Evolutionary conservation across 2,113 vertebrate genomes (phyloP).

Genomic region (Ia io): DNA sequence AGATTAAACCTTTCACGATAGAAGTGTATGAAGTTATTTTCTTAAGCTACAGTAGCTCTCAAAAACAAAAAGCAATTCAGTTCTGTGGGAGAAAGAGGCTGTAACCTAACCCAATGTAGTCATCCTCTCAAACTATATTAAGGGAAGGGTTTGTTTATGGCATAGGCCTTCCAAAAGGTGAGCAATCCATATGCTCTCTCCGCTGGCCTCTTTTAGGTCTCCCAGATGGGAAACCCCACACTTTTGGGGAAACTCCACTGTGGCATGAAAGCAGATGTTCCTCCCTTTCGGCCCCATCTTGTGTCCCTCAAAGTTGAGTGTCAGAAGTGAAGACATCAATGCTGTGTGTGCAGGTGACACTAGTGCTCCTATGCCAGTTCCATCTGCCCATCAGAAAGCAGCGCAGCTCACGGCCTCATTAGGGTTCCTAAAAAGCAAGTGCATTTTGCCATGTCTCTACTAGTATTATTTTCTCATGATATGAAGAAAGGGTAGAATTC

Average conservation of each 20-base stretch:
- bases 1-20: background rate
- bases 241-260: background rate
- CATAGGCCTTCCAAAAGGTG: background rate
- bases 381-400: background rate
- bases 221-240: background rate
- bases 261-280: background rate
- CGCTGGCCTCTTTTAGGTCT: background rate
- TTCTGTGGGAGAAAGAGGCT: background rate
- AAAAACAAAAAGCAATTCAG: background rate
- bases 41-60: background rate
- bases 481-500: background rate
- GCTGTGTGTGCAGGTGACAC: background rate
- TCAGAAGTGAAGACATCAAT: background rate
- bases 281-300: background rate
- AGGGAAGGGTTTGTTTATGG: background rate
- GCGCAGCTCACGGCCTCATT: background rate
- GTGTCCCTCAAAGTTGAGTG: background rate
- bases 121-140: background rate
- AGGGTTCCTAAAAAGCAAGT: background rate
- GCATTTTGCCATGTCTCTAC: background rate
- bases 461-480: background rate
- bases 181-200: background rate
- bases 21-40: background rate
- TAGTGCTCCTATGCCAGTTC: background rate
- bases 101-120: background rate